phyloP scores from a whole-genome alignment of 2,797 vertebrate species.

The Denticeps clupeoides region DNA sequence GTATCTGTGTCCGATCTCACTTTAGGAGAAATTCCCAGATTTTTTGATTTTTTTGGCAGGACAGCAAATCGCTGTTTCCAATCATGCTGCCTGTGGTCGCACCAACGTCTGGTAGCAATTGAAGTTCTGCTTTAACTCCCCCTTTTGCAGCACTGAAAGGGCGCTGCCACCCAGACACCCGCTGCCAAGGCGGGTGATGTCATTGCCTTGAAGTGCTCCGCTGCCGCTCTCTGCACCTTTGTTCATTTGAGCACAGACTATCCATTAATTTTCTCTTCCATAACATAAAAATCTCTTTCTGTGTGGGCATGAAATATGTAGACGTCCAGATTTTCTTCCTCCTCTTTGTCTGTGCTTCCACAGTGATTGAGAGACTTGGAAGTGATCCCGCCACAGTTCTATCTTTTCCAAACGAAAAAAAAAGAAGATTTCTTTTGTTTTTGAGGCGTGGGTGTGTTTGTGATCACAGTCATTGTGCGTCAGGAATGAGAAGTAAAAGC shows the following conservation, averaged over 20 bases:
- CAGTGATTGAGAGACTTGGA: constrained; percentile 9
- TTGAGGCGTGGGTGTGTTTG: background rate
- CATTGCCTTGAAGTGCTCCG: constrained; percentile 9
- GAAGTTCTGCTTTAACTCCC: constrained; percentile 28
- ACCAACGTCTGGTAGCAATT: constrained; percentile 34
- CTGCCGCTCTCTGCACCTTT: background rate
- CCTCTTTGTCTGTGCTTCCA: constrained; percentile 1
- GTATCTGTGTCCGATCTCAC: constrained; percentile 14
- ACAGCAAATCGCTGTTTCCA: constrained; percentile 31
- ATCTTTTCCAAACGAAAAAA: background rate
- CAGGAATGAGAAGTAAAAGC: background rate
- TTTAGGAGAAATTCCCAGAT: constrained; percentile 24
- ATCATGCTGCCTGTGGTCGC: constrained; percentile 37
- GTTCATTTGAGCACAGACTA: background rate
- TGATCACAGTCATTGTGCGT: background rate
- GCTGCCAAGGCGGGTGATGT: constrained; percentile 15
- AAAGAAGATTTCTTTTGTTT: background rate
- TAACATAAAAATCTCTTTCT: background rate
- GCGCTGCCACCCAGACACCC: background rate
- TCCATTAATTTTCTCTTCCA: background rate
- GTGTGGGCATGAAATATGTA: constrained; percentile 3
- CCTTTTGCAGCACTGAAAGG: background rate
- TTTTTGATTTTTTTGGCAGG: constrained; percentile 22
- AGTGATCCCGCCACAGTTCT: background rate
- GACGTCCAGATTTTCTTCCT: constrained; percentile 4